A percentile compares a stretch with the other conserved stretches of the same genome.
phyloP scores from a whole-genome alignment of 2,113 vertebrate genomes.

The Strix uralensis region DNA sequence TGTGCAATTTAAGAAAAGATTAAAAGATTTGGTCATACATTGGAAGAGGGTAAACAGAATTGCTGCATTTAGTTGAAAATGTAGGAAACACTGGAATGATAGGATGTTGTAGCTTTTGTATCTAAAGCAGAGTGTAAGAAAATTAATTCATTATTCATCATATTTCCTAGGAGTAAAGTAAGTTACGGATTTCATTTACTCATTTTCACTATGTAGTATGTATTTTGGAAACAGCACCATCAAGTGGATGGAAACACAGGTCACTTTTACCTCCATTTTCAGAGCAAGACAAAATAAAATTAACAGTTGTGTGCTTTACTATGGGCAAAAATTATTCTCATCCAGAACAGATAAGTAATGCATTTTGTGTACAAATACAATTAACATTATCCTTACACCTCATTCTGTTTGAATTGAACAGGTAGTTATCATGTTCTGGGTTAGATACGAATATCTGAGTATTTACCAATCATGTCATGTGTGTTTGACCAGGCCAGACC shows the following conservation, averaged over 20 bases:
- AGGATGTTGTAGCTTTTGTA: background rate
- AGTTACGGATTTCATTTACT: background rate
- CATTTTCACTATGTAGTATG: background rate
- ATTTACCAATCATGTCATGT: background rate
- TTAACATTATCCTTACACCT: accelerated
- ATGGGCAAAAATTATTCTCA: background rate
- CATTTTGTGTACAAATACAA: background rate
- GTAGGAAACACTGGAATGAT: background rate
- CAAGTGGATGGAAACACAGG: background rate
- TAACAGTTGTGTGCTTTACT: background rate
- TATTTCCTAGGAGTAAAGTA: background rate
- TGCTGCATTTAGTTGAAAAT: background rate
- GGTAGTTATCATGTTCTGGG: background rate
- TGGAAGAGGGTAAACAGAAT: background rate
- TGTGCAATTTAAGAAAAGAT: background rate
- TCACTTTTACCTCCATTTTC: background rate
- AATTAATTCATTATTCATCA: background rate
- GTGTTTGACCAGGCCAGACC: background rate
- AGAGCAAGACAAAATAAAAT: background rate
- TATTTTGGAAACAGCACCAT: background rate
- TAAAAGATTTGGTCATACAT: background rate
- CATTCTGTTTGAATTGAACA: background rate
- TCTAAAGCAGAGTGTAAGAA: background rate
- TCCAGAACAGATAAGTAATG: background rate
- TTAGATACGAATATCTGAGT: accelerated